Evolutionary conservation across 2,797 vertebrate species (phyloP).

Genomic region (Emys orbicularis): DNA sequence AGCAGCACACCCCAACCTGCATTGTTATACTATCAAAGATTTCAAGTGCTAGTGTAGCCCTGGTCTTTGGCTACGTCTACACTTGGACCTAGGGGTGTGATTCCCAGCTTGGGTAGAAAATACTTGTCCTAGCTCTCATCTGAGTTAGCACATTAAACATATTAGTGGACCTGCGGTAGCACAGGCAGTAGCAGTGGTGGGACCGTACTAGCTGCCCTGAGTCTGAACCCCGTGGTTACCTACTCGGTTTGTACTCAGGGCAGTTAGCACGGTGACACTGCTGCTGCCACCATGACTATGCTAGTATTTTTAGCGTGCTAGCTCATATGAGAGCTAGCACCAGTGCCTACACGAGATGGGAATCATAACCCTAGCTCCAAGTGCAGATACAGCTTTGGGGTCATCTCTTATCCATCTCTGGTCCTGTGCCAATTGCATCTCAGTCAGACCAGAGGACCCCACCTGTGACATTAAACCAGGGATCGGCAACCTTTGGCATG

Average conservation of each 20-base stretch:
- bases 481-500: too few species aligned
- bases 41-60: not conserved
- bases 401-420: not conserved
- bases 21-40: not conserved
- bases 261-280: not conserved
- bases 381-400: not conserved
- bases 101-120: not conserved
- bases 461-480: not conserved
- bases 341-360: not conserved
- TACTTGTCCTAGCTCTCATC: not conserved
- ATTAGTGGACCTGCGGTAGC: not conserved
- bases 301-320: not conserved
- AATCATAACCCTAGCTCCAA: not conserved
- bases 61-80: not conserved
- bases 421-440: not conserved
- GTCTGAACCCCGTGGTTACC: not conserved
- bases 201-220: not conserved
- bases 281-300: not conserved
- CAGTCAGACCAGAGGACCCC: not conserved
- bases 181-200: not conserved
- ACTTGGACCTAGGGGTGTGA: not conserved
- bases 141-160: not conserved
- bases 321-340: not conserved
- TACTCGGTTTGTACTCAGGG: not conserved
- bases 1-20: not conserved